phyloP scores from a whole-genome alignment of 2,888 invertebrate species.

The Pseudococcus jackbeardsleyi region DNA sequence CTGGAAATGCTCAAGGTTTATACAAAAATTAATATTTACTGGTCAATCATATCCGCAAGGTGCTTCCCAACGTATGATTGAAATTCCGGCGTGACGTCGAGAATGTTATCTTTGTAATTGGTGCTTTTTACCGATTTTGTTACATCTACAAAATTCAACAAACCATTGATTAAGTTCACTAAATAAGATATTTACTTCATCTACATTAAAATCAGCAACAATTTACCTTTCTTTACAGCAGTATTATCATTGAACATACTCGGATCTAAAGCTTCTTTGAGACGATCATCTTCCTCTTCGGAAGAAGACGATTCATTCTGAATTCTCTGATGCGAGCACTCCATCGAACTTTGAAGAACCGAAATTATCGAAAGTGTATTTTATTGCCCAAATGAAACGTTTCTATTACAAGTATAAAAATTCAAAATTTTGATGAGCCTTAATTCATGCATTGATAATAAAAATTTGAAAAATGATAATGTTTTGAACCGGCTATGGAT shows the following conservation, averaged over 20 bases:
- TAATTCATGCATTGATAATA: too few relatives aligned
- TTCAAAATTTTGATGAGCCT: too few relatives aligned
- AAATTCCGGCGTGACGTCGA: slow-evolving; percentile 62
- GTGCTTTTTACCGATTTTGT: background rate
- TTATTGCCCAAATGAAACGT: background rate
- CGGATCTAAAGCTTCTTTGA: slow-evolving; percentile 58
- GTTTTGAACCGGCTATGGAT: too few relatives aligned
- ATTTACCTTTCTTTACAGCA: background rate
- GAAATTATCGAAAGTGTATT: background rate
- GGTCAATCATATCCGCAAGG: slow-evolving; percentile 32
- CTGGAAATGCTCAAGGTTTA: too few relatives aligned
- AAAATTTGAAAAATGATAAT: too few relatives aligned
- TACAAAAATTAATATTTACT: slow-evolving; percentile 3
- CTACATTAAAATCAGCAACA: background rate
- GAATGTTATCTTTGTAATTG: slow-evolving; percentile 50
- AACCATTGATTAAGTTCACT: background rate
- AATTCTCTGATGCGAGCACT: background rate
- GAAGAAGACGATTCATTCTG: slow-evolving; percentile 19
- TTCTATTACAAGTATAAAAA: too few relatives aligned
- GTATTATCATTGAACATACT: slow-evolving; percentile 35
- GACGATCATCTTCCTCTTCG: slow-evolving; percentile 47
- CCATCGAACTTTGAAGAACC: background rate
- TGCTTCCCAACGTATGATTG: slow-evolving; percentile 54
- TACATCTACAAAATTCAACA: background rate
- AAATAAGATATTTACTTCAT: background rate